A percentile compares a stretch with the other conserved stretches of the same genome.
Evolutionary conservation across 2,113 vertebrate species (phyloP).

Genomic region (Oceanites oceanicus): DNA sequence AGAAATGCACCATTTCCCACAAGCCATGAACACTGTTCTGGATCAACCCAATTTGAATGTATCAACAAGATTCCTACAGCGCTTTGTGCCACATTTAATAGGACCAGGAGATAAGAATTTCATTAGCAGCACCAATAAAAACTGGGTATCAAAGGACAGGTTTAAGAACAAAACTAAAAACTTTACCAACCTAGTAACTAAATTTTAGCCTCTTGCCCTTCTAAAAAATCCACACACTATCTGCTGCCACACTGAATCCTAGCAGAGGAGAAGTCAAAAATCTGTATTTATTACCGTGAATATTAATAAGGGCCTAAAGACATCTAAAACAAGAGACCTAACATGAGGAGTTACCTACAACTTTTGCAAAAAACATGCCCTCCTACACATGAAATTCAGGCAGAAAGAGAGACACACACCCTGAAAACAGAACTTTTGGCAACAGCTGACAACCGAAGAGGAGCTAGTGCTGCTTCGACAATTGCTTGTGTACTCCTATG

Average conservation of each 20-base stretch:
- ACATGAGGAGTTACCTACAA: neutral
- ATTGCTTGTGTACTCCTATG: neutral
- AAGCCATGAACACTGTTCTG: neutral
- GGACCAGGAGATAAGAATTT: neutral
- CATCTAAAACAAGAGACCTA: neutral
- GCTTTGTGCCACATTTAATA: neutral
- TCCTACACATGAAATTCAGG: neutral
- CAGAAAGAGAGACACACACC: neutral
- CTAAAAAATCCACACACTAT: neutral
- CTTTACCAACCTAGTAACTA: neutral
- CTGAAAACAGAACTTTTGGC: neutral
- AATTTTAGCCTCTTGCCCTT: neutral
- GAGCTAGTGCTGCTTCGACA: neutral
- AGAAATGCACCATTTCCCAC: too few species aligned
- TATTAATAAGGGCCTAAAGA: neutral
- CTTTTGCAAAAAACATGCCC: neutral
- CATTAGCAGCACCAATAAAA: neutral
- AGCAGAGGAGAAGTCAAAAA: neutral
- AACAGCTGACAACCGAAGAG: neutral
- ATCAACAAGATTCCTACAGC: neutral
- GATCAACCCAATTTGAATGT: fast-evolving
- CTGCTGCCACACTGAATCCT: neutral
- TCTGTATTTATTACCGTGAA: neutral
- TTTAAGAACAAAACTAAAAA: neutral
- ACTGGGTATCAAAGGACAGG: neutral